phyloP scores from a whole-genome alignment of 2,888 invertebrate genomes.

The Erebia epiphron region DNA sequence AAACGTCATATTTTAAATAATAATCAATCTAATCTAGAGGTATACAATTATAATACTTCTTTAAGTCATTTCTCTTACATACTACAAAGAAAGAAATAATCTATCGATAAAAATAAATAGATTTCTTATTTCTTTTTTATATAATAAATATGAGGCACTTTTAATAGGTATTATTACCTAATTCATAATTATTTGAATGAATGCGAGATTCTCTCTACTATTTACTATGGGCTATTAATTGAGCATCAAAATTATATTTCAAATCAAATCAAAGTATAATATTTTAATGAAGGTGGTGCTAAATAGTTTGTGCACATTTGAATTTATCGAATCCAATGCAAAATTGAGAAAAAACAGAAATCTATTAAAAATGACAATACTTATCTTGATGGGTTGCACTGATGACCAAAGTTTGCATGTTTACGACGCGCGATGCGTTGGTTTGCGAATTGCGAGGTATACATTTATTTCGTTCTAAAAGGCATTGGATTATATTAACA shows the following conservation, averaged over 20 bases:
- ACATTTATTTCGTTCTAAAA: too few species aligned
- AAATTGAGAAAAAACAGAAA: neutral
- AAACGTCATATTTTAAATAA: neutral
- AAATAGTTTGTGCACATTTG: neutral
- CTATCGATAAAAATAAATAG: neutral
- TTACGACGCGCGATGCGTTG: too few species aligned
- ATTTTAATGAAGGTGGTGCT: neutral
- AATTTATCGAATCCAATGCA: neutral
- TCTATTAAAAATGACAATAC: too few species aligned
- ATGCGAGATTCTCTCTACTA: neutral
- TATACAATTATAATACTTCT: constrained; percentile 25
- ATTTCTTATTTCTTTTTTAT: too few species aligned
- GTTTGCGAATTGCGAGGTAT: too few species aligned
- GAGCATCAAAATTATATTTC: neutral
- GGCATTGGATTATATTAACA: too few species aligned
- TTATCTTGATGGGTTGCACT: too few species aligned
- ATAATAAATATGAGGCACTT: constrained; percentile 18
- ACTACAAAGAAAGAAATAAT: constrained; percentile 7
- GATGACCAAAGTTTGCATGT: too few species aligned
- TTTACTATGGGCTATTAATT: neutral
- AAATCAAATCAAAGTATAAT: neutral
- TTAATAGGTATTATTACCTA: neutral
- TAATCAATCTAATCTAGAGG: constrained; percentile 8
- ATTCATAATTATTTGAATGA: neutral
- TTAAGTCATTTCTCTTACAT: constrained; percentile 21